Conservation (phyloP, 30 jellyfish, hydroid and myxozoan genomes). For the Aurelia sp. region DNA sequence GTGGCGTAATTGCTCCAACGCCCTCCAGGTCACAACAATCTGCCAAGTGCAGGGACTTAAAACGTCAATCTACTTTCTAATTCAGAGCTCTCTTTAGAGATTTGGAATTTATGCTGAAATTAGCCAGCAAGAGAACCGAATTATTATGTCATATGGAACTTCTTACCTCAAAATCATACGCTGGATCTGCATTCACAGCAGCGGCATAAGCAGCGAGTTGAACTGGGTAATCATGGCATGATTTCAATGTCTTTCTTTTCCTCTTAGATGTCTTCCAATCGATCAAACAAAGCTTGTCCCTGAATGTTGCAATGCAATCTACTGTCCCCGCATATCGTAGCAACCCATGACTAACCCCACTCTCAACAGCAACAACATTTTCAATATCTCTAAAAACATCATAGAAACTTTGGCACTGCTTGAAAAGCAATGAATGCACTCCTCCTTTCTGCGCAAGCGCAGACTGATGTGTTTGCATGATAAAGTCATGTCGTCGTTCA, state of each 20-base stretch:
- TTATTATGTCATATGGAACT: not conserved
- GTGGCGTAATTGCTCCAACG: too few relatives aligned
- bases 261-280: conserved; percentile 72
- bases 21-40: too few relatives aligned
- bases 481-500: conserved; percentile 6
- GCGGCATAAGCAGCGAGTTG: conserved; percentile 77
- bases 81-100: too few relatives aligned
- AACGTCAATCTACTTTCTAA: too few relatives aligned
- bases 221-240: conserved; percentile 68
- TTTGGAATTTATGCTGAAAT: too few relatives aligned
- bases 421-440: not conserved
- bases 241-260: conserved; percentile 15
- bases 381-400: conserved; percentile 25
- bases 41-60: too few relatives aligned
- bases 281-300: conserved; percentile 40
- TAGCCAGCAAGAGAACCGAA: too few relatives aligned
- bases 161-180: conserved; percentile 56
- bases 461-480: not conserved
- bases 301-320: conserved; percentile 54
- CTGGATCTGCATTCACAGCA: conserved; percentile 71
- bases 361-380: conserved; percentile 58
- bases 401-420: conserved; percentile 27
- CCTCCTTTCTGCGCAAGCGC: not conserved
- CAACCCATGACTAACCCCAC: conserved; percentile 38
- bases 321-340: conserved; percentile 67